A percentile compares a stretch with the other conserved stretches of the same genome.
phyloP scores from a whole-genome alignment of 2,113 vertebrate genomes.

The Vidua chalybeata region DNA sequence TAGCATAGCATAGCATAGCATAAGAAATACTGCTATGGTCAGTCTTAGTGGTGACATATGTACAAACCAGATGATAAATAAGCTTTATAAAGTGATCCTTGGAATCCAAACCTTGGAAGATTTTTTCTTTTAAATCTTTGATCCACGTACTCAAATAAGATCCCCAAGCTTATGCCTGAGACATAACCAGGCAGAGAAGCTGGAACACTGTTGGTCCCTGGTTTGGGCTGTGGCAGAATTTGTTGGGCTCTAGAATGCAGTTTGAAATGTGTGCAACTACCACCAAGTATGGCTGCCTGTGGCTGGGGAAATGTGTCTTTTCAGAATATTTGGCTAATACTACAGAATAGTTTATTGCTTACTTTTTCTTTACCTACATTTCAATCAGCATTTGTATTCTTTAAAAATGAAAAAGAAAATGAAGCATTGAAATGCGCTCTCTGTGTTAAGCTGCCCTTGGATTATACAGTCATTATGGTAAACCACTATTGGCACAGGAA shows the following conservation, averaged over 20 bases:
- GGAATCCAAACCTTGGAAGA: not conserved
- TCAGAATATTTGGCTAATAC: not conserved
- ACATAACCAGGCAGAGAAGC: not conserved
- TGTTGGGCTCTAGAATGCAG: not conserved
- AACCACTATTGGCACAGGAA: not conserved
- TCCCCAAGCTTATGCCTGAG: not conserved
- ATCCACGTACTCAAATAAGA: not conserved
- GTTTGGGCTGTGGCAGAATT: not conserved
- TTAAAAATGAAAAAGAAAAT: not conserved
- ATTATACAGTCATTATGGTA: not conserved
- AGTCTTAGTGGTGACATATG: not conserved
- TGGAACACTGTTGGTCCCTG: not conserved
- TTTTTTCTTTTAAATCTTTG: not conserved
- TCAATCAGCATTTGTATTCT: not conserved
- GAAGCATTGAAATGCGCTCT: not conserved
- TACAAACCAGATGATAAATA: not conserved
- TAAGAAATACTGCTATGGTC: not conserved
- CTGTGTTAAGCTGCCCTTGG: not conserved
- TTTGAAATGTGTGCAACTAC: not conserved
- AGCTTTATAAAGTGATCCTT: not conserved
- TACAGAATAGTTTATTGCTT: not conserved
- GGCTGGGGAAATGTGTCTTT: not conserved
- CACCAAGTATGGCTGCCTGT: rapidly evolving
- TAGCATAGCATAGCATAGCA: not conserved
- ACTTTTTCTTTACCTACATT: not conserved